Conservation (phyloP, 2,888 invertebrate genomes). For the Lacanobia oleracea region DNA sequence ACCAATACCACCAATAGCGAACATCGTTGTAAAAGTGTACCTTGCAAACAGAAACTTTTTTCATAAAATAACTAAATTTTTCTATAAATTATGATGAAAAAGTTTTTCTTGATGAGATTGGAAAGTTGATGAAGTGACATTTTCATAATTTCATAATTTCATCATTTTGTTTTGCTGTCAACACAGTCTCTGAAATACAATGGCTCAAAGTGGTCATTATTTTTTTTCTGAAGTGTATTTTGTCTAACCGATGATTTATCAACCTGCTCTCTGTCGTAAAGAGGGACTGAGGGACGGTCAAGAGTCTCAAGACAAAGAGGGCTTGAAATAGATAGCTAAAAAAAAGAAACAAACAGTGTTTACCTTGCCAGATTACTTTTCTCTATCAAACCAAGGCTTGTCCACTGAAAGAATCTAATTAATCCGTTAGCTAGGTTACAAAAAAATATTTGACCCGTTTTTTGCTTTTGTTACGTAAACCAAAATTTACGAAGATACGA, state of each 20-base stretch:
- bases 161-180: not conserved
- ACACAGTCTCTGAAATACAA: not conserved
- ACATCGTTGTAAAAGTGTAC: not conserved
- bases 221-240: not conserved
- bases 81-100: not conserved
- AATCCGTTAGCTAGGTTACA: too few species aligned
- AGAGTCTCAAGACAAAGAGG: not conserved
- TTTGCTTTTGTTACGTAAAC: too few species aligned
- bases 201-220: slow-evolving; percentile 11
- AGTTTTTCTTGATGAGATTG: not conserved
- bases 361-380: not conserved
- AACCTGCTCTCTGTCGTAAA: not conserved
- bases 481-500: too few species aligned
- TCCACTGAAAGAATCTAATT: too few species aligned
- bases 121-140: not conserved
- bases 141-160: slow-evolving; percentile 6
- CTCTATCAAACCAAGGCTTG: not conserved
- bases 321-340: slow-evolving; percentile 12
- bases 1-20: not conserved
- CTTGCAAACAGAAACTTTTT: not conserved
- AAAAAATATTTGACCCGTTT: too few species aligned
- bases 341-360: not conserved
- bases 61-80: not conserved
- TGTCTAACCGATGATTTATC: not conserved
- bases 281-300: not conserved